Percentiles rank a stretch among this genome's conserved stretches.
phyloP scores from a whole-genome alignment of 2,797 vertebrate genomes.

The Cryptoblepharus egeriae region DNA sequence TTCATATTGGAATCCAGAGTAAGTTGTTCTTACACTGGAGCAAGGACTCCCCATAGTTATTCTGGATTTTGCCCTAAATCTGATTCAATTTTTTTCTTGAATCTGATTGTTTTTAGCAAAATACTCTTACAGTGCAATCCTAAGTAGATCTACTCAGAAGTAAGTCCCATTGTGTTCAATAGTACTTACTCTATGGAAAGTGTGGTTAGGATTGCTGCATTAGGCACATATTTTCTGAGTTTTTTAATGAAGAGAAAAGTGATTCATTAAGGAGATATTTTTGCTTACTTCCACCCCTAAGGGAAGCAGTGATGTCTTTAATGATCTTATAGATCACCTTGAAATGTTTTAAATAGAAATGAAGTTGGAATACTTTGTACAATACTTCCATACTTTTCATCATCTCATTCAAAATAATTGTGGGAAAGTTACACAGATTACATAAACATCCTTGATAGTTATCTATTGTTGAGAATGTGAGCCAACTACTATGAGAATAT shows the following conservation, averaged over 20 bases:
- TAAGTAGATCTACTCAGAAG: too few species aligned
- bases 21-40: too few species aligned
- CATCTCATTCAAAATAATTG: conserved; percentile 2
- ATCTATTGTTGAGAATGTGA: neutral
- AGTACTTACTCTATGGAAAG: too few species aligned
- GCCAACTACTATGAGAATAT: conserved; percentile 10
- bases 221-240: neutral
- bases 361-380: conserved; percentile 5
- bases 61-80: too few species aligned
- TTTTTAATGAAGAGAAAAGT: neutral
- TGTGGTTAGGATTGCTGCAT: too few species aligned
- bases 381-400: neutral
- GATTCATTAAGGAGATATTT: neutral
- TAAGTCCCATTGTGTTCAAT: too few species aligned
- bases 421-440: conserved; percentile 18
- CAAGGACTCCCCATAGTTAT: too few species aligned
- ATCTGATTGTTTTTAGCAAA: neutral
- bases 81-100: neutral
- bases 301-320: neutral
- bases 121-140: neutral
- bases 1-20: too few species aligned
- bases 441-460: conserved; percentile 5
- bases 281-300: neutral
- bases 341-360: conserved; percentile 2
- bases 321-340: neutral